Conservation (phyloP, 2,113 vertebrate species). For the Heterotis niloticus region DNA sequence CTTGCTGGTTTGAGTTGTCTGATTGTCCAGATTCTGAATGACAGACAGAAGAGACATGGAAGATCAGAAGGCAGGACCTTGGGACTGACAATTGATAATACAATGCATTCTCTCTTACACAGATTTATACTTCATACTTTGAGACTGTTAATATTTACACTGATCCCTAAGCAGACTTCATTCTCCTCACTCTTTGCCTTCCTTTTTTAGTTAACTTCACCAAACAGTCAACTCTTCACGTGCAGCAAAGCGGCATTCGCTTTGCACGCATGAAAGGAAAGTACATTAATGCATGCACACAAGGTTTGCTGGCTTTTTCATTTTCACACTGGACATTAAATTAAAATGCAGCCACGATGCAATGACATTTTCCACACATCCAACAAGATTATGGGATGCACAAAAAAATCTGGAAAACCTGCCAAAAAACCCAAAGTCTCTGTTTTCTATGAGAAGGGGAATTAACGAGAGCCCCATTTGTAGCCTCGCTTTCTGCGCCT, state of each 20-base stretch:
- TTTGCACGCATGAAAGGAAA: no score
- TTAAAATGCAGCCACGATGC: neutral
- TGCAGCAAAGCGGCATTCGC: no score
- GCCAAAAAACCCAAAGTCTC: neutral
- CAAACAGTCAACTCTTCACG: no score
- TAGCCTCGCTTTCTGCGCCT: constrained; percentile 35
- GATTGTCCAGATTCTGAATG: constrained; percentile 89
- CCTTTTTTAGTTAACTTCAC: no score
- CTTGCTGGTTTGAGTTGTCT: constrained; percentile 92
- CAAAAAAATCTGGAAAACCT: constrained; percentile 4
- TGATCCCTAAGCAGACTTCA: no score
- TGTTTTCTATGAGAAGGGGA: neutral
- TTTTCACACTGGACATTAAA: neutral
- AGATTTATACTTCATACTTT: no score
- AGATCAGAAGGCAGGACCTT: neutral
- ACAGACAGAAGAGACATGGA: neutral
- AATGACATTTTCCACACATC: constrained; percentile 1
- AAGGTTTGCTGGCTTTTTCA: no score
- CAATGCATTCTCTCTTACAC: neutral
- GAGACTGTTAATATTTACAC: no score
- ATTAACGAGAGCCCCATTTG: constrained; percentile 24
- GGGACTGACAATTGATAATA: neutral
- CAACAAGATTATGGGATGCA: constrained; percentile 6
- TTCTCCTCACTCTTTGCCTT: no score
- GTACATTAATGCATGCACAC: no score